phyloP scores from a whole-genome alignment of 2,113 vertebrate species.

The Candoia aspera region DNA sequence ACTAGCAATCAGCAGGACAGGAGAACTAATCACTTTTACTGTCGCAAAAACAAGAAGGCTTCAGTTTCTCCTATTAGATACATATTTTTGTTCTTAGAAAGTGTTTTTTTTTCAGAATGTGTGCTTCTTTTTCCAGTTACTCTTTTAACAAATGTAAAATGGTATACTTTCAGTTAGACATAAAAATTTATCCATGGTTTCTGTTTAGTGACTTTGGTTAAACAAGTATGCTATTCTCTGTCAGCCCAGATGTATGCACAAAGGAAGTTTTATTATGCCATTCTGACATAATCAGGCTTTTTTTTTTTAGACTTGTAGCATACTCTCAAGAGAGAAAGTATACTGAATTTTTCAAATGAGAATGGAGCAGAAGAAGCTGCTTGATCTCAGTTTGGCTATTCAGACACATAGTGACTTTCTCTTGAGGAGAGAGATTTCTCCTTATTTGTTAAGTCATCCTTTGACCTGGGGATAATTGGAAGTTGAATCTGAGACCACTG shows the following conservation, averaged over 20 bases:
- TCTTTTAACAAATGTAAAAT: constrained; percentile 3
- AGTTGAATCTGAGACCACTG: neutral
- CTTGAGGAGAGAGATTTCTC: neutral
- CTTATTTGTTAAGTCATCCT: neutral
- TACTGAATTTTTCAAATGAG: neutral
- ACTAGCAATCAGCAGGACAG: neutral
- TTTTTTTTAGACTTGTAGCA: neutral
- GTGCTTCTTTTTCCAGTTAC: neutral
- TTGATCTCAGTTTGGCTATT: neutral
- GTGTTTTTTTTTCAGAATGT: neutral
- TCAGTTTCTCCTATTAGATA: no score
- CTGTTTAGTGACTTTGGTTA: neutral
- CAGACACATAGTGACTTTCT: neutral
- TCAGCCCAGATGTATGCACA: neutral
- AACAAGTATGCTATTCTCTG: neutral
- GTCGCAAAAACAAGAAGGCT: neutral
- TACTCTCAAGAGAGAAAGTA: neutral
- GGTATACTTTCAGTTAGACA: constrained; percentile 1
- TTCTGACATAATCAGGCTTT: neutral
- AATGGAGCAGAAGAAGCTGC: neutral
- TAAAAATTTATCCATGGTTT: neutral
- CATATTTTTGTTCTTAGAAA: neutral
- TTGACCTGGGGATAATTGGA: neutral
- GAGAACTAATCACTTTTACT: neutral
- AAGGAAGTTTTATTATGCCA: neutral